Base-by-base conservation (phyloP, 2,113 vertebrate genomes). In the Oxyruncus cristatus region DNA sequence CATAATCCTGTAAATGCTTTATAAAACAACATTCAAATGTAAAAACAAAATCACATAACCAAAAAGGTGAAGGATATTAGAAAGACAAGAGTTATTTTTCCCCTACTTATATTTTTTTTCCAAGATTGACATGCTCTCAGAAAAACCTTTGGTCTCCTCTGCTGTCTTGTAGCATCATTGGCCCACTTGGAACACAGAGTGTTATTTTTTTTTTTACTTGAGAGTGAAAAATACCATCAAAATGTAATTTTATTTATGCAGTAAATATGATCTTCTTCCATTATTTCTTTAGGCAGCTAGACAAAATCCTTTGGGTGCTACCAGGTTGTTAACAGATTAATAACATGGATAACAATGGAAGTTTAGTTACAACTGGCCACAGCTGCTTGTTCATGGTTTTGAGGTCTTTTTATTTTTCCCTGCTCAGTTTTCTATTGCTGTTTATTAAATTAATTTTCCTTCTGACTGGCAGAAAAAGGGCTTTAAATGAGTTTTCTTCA, bases 291-390 rank as follows among this genome's bases (percentile, higher is more conserved):
- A 86, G 86, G 92, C 56, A 93, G 19, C 30, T 77, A 61, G 67
- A 74, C 46, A 44, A 86, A 80, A 47, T 94, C 85, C 79, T 97
- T 80, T 95, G 92, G 72, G 85, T 93, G 71, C 50, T 95, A 61
- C 59, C 37, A 71, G 79, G 17, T 90, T 96, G 90, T 88, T 90
- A 96, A 95, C 92, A 91, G 75, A 92, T 91, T 93, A 94, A 93
- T 91, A 96, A 97, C 73, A 65, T 41, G 62, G 93, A 82, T 78
- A 92, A 85, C 50, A 88, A 75, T 33, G 49, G 66, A 74, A 75
- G 90, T 88, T 88, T 84, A 75, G 59, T 80, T 91, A 84, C 47
- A 90, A 26, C 72, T 84, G 56, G 46, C 35, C 59, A 56, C 56
- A 86, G 76, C 12, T 75, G 11, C 75, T 86, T 95, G 83, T 93